These are phyloP conservation scores for Hydrophis major DNA, from an alignment of 2,797 vertebrate genomes.

Conservation along the genomic window DNA sequence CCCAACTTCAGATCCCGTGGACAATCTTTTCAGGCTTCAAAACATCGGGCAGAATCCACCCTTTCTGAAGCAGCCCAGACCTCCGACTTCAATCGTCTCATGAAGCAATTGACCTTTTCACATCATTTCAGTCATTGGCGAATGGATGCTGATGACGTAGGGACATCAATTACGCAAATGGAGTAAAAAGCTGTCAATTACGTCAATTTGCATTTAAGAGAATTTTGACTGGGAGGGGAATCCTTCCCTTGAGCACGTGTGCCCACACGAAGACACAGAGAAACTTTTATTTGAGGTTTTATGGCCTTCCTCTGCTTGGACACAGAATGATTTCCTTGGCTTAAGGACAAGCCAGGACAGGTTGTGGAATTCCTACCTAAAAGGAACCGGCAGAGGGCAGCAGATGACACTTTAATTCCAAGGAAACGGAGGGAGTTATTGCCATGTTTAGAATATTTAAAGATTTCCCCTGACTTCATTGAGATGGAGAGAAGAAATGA, in stretches of 20 bases:
- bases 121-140: background rate
- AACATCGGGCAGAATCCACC: background rate
- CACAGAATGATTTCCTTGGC: background rate
- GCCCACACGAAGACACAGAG: too few species aligned
- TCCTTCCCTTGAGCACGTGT: too few species aligned
- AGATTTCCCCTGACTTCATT: background rate
- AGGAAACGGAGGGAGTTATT: background rate
- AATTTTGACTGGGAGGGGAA: background rate
- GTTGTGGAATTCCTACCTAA: background rate
- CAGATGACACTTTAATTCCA: background rate
- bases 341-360: background rate
- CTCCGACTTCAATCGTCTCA: background rate
- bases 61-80: background rate
- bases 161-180: background rate
- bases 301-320: background rate
- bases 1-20: background rate
- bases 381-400: constrained; percentile 44
- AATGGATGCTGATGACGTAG: background rate
- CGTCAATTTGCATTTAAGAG: background rate
- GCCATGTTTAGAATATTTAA: background rate
- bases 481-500: background rate
- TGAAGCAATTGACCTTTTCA: background rate
- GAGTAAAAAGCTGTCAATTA: background rate
- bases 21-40: background rate
- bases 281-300: background rate